phyloP scores from a whole-genome alignment of 2,797 vertebrate genomes.

The Danio albolineatus region DNA sequence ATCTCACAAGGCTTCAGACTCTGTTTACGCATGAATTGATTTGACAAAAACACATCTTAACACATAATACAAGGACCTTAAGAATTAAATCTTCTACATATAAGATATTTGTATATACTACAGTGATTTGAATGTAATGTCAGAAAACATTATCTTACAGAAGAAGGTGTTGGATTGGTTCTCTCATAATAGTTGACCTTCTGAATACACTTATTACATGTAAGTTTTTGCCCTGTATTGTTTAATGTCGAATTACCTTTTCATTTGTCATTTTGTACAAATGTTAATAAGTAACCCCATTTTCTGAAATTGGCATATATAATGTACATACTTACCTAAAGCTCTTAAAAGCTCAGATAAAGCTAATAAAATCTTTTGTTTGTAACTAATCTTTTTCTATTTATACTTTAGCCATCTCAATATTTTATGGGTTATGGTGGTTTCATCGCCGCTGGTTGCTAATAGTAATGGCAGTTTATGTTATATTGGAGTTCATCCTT shows the following conservation, averaged over 20 bases:
- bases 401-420: slow-evolving; percentile 54
- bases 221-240: slow-evolving; percentile 44
- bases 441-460: slow-evolving; percentile 25
- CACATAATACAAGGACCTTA: no score
- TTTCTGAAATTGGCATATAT: not conserved
- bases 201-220: slow-evolving; percentile 30
- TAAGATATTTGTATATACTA: no score
- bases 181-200: slow-evolving; percentile 1
- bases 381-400: no score
- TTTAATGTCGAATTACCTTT: no score
- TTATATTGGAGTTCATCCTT: slow-evolving; percentile 56
- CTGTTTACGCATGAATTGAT: no score
- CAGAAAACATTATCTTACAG: slow-evolving; percentile 43
- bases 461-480: slow-evolving; percentile 52
- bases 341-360: not conserved
- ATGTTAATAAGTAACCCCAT: not conserved
- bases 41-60: no score
- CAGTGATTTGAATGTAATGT: not conserved
- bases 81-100: not conserved
- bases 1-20: no score
- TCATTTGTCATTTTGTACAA: no score
- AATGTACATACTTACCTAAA: not conserved
- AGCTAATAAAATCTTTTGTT: not conserved
- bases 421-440: slow-evolving; percentile 50
- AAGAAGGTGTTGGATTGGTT: slow-evolving; percentile 50